Percentiles rank a stretch among this genome's conserved stretches.
phyloP scores from a whole-genome alignment of 2,888 invertebrate species.

The Petrolisthes manimaculis region DNA sequence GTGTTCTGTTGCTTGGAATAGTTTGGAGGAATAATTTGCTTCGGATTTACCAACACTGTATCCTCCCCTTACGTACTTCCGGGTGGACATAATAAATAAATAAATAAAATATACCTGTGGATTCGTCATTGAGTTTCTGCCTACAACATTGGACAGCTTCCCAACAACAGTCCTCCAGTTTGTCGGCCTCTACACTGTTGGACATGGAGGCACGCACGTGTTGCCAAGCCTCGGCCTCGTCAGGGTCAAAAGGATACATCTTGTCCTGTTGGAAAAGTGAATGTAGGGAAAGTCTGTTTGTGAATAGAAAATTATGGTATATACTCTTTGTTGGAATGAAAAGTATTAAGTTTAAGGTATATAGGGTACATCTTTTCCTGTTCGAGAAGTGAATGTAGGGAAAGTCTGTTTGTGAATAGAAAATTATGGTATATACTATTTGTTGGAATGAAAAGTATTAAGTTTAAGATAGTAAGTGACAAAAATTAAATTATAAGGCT shows the following conservation, averaged over 20 bases:
- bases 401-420: not conserved
- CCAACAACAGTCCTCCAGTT: slow-evolving; percentile 48
- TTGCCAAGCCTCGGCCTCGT: slow-evolving; percentile 39
- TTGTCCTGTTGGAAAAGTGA: slow-evolving; percentile 30
- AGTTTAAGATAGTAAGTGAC: too few relatives aligned
- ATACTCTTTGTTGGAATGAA: too few relatives aligned
- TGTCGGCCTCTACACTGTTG: slow-evolving; percentile 44
- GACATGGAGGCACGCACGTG: slow-evolving; percentile 32
- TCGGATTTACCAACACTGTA: too few relatives aligned
- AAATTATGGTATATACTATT: not conserved
- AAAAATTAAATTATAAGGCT: too few relatives aligned
- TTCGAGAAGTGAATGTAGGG: not conserved
- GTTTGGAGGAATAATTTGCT: too few relatives aligned
- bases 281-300: not conserved
- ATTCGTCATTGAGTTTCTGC: not conserved
- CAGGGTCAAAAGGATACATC: slow-evolving; percentile 40
- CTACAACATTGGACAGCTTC: slow-evolving; percentile 49
- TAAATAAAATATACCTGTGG: not conserved
- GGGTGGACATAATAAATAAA: not conserved
- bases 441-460: too few relatives aligned
- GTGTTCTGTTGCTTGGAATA: too few relatives aligned
- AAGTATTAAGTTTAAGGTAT: not conserved
- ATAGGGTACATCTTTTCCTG: slow-evolving; percentile 40
- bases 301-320: not conserved
- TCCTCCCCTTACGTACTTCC: too few relatives aligned